These are phyloP conservation scores for Drosophila azteca DNA, from an alignment of 1,140 invertebrate species.

Conservation along the genomic window DNA sequence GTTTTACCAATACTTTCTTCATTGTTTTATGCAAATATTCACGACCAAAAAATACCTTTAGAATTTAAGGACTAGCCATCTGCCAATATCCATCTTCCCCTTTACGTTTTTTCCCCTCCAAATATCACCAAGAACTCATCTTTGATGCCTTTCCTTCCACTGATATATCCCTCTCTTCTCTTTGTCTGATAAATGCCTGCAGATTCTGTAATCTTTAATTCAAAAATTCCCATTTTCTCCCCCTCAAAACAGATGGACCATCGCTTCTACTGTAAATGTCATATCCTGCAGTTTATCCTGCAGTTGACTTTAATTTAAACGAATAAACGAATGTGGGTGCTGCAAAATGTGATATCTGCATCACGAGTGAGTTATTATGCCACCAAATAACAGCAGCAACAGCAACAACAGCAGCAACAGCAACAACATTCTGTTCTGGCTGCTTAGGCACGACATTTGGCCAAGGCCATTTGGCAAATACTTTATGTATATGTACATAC, in stretches of 20 bases:
- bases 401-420: too few relatives aligned
- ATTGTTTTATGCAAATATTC: too few relatives aligned
- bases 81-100: too few relatives aligned
- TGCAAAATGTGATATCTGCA: slow-evolving; percentile 57
- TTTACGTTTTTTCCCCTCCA: too few relatives aligned
- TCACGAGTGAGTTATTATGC: slow-evolving; percentile 77
- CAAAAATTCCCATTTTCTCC: not conserved
- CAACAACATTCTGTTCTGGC: slow-evolving; percentile 54
- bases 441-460: slow-evolving; percentile 78
- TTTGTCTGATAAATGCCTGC: too few relatives aligned
- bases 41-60: too few relatives aligned
- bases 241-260: not conserved
- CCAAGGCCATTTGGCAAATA: slow-evolving; percentile 74
- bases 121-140: too few relatives aligned
- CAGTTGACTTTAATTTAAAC: slow-evolving; percentile 33
- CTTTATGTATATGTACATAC: slow-evolving; percentile 33
- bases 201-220: too few relatives aligned
- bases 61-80: too few relatives aligned
- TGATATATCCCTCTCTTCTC: too few relatives aligned
- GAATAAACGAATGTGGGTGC: slow-evolving; percentile 13
- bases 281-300: not conserved
- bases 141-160: too few relatives aligned
- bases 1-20: too few relatives aligned
- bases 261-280: not conserved
- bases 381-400: slow-evolving; percentile 29